Evolutionary conservation across 2,888 invertebrate genomes (phyloP), one percentile per base, ranked within the genome.

Genomic region (Mesochorus sp.): DNA sequence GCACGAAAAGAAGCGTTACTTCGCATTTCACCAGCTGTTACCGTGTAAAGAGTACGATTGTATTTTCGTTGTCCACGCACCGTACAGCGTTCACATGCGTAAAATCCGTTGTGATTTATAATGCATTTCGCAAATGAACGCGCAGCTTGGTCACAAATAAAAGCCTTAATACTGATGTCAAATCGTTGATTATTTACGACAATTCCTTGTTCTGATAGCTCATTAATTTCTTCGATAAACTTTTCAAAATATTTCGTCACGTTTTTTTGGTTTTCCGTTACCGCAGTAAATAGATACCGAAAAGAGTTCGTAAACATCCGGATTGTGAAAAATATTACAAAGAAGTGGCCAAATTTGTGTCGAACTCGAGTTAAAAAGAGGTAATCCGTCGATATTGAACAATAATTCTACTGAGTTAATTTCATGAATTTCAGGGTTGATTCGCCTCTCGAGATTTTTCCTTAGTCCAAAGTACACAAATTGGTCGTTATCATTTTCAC

Each of bases 231-330:
- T 0, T 31, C 10, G 5, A 82, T 71, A 14, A 81, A 81, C 12
- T 77, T n/a, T 10, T 64, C 47, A 6, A 79, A 64, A 53, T 67
- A 81, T 1, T n/a, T 39, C 28, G 8, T 49, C 24, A 8, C 53
- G 3, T 51, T 78, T 17, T 66, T 76, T 79, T 2, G 82, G 83
- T 67, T 83, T 83, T 19, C 72, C 70, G 19, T 79, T 51, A 19
- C 80, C 82, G n/a, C 47, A 24, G 62, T 73, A 83, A 47, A 81
- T 76, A 24, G 78, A 78, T 6, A 82, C 26, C 8, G 80, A 76
- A 51, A 81, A 81, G 8, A 75, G 79, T 39, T 53, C 14, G 44
- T 81, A 81, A 8, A 83, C 51, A 64, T 82, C 68, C 6, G 76
- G 73, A 44, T 72, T 28, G 14, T 55, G 47, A 51, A 62, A 28